Percentiles rank a stretch among this genome's conserved stretches.
Conservation (phyloP, 1,140 invertebrate genomes). For the Acromyrmex heyeri region DNA sequence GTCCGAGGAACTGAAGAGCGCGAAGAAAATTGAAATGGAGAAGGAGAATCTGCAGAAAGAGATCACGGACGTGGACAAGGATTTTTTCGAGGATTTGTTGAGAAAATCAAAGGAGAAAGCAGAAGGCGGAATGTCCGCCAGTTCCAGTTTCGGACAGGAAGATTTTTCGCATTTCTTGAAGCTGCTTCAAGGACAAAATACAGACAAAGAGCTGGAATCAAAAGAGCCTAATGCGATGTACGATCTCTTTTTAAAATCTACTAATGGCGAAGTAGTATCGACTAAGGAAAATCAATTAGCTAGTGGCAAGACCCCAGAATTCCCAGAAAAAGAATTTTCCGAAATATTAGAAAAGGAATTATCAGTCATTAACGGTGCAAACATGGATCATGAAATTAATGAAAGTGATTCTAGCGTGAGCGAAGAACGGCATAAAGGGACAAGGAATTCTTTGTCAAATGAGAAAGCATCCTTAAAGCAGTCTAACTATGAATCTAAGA, state of each 20-base stretch:
- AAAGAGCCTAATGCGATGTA: constrained; percentile 44
- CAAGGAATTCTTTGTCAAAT: constrained; percentile 9
- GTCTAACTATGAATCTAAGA: constrained; percentile 53
- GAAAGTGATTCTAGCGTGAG: constrained; percentile 68
- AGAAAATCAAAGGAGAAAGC: constrained; percentile 80
- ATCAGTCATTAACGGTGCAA: constrained; percentile 33
- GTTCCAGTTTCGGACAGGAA: constrained; percentile 84
- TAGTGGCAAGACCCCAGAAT: constrained; percentile 74
- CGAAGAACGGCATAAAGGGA: constrained; percentile 19
- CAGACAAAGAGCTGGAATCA: constrained; percentile 71
- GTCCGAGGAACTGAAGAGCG: constrained; percentile 77
- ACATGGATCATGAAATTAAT: constrained; percentile 66
- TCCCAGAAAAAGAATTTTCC: constrained; percentile 82
- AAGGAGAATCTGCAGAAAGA: constrained; percentile 84
- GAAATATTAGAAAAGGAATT: constrained; percentile 80
- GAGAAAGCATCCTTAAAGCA: constrained; percentile 29
- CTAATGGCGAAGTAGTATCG: neutral
- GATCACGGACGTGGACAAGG: constrained; percentile 85
- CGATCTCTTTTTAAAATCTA: constrained; percentile 31
- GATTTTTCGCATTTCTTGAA: constrained; percentile 85
- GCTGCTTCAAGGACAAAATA: constrained; percentile 80
- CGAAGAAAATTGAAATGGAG: constrained; percentile 72
- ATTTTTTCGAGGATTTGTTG: constrained; percentile 83
- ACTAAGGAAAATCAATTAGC: constrained; percentile 18
- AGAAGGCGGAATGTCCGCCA: constrained; percentile 81